phyloP scores from a whole-genome alignment of 1,140 invertebrate species.

The Protaetia brevitarsis region DNA sequence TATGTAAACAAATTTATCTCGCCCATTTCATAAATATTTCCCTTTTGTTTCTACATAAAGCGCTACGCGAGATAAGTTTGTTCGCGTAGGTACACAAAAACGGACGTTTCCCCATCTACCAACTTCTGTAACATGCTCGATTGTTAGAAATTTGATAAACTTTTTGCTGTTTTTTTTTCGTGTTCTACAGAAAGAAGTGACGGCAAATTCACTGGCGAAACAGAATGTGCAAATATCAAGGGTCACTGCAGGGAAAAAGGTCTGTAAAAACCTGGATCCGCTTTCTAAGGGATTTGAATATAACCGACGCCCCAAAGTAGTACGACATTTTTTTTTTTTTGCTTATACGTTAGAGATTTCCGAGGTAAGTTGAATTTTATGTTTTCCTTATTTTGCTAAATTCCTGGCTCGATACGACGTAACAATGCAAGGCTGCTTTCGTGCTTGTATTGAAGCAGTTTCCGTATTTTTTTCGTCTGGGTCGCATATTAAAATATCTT shows the following conservation, averaged over 20 bases:
- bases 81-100: not conserved
- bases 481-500: slow-evolving; percentile 14
- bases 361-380: slow-evolving; percentile 24
- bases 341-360: slow-evolving; percentile 30
- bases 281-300: slow-evolving; percentile 33
- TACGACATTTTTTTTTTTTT: slow-evolving; percentile 30
- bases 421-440: not conserved
- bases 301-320: slow-evolving; percentile 25
- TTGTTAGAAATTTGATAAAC: slow-evolving; percentile 18
- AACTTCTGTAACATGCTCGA: slow-evolving; percentile 15
- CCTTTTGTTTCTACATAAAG: not conserved
- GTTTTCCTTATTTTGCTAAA: slow-evolving; percentile 18
- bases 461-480: not conserved
- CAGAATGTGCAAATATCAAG: slow-evolving; percentile 32
- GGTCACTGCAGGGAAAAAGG: slow-evolving; percentile 30
- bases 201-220: slow-evolving; percentile 28
- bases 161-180: slow-evolving; percentile 6
- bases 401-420: slow-evolving; percentile 4
- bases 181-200: not conserved
- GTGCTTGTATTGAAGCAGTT: not conserved
- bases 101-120: slow-evolving; percentile 7
- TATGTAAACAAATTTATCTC: not conserved
- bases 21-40: slow-evolving; percentile 5
- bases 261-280: slow-evolving; percentile 31
- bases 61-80: slow-evolving; percentile 2